phyloP scores from a whole-genome alignment of 2,888 invertebrate genomes.

The Alviniconcha strummeri region DNA sequence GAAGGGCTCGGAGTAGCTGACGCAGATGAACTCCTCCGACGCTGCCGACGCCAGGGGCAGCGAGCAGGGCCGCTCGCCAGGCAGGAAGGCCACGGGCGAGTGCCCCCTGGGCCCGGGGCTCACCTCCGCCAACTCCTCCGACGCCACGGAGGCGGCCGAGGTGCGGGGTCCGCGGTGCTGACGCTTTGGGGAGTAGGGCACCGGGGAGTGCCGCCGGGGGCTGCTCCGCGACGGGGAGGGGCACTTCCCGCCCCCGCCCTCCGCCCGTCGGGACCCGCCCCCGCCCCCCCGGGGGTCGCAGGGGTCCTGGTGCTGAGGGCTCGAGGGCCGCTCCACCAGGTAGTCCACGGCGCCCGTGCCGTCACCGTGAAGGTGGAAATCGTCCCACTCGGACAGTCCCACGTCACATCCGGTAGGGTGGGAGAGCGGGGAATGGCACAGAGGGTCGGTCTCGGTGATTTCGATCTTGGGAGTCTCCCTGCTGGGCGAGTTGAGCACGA shows the following conservation, averaged over 20 bases:
- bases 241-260: constrained; percentile 14
- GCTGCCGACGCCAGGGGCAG: not conserved
- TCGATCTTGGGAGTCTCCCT: constrained; percentile 19
- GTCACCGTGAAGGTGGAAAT: not conserved
- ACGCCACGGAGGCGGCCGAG: constrained; percentile 20
- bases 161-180: constrained; percentile 2
- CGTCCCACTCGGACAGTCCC: not conserved
- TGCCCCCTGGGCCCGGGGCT: constrained; percentile 6
- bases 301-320: not conserved
- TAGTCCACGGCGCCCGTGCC: not conserved
- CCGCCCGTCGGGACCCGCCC: not conserved
- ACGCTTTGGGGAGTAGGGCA: constrained; percentile 21
- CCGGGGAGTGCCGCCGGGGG: constrained; percentile 21
- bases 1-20: constrained; percentile 19
- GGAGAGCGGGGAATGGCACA: not conserved
- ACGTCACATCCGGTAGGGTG: not conserved
- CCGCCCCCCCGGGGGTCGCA: not conserved
- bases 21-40: constrained; percentile 21
- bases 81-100: not conserved
- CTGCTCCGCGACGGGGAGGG: constrained; percentile 28
- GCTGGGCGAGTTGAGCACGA: not conserved
- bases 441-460: not conserved
- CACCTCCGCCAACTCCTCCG: constrained; percentile 14
- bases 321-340: not conserved
- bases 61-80: constrained; percentile 5